Evolutionary conservation across 2,113 vertebrate species (phyloP), one percentile per base, ranked within the genome.

Genomic region (Condylura cristata): DNA sequence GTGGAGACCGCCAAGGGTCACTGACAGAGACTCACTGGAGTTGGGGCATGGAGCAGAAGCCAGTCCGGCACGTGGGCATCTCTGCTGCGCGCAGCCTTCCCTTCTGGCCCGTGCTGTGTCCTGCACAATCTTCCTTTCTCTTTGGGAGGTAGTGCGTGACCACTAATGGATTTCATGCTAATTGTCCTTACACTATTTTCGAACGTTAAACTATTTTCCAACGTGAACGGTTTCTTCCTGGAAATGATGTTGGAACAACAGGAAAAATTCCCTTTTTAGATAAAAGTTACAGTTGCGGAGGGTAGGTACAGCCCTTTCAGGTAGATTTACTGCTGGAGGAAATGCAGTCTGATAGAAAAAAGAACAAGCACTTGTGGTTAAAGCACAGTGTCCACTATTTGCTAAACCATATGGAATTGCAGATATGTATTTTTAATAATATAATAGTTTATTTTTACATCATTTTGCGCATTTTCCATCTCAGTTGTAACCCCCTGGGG

Each of bases 1-100:
- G 95, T 97, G 90, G 63, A 90, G 95, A 91, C 7, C 86, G 92
- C 65, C 86, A 95, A 82, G 97, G 96, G 97, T 98, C 97, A 96
- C 44, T 92, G 78, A 91, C 91, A 96, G 74, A 86, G 94, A 91
- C 82, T 60, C 93, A 71, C 92, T 44, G 48, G 94, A 90, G 61
- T 61, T 93, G 92, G 70, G 88, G 80, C 80, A 86, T 72, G 58
- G 34, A 95, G 41, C 87, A 89, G 70, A 83, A 96, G 94, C 86
- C 48, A 83, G 2, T 68, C 12, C 3, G 44, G 46, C 88, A 20
- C 87, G 8, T 88, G 60, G 92, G 60, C 84, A 87, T 41, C 80
- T 72, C 16, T 26, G 84, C 88, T 74, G 87, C 5, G 66, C 60
- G 74, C 85, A 71, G 37, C 66, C 30, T 0, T 17, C 78, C 66